phyloP scores from a whole-genome alignment of 2,888 invertebrate genomes.

The Andrena fulva region DNA sequence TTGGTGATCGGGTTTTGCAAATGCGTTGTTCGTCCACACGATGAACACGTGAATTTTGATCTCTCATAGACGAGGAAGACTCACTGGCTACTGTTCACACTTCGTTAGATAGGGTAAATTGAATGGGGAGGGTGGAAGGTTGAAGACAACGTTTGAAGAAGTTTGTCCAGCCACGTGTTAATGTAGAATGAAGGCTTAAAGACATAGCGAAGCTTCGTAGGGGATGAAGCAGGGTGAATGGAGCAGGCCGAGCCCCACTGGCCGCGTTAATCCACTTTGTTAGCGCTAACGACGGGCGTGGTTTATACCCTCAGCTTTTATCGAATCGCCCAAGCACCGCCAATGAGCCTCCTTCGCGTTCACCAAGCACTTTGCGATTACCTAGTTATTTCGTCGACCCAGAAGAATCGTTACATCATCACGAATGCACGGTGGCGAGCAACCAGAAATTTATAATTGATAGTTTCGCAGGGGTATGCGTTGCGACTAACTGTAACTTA shows the following conservation, averaged over 20 bases:
- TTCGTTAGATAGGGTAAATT: slow-evolving; percentile 13
- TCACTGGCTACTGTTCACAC: not conserved
- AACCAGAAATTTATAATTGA: not conserved
- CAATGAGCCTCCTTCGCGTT: slow-evolving; percentile 48
- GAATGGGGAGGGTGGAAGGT: not conserved
- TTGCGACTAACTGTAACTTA: no score
- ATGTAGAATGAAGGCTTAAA: not conserved
- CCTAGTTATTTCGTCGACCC: slow-evolving; percentile 32
- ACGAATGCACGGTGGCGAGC: not conserved
- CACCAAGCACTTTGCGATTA: slow-evolving; percentile 46
- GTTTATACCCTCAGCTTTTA: slow-evolving; percentile 69
- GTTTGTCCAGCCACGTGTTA: slow-evolving; percentile 14
- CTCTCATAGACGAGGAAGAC: not conserved
- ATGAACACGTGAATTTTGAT: no score
- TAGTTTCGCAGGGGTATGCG: not conserved
- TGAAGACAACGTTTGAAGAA: slow-evolving; percentile 36
- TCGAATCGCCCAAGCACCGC: slow-evolving; percentile 60
- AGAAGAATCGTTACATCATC: not conserved
- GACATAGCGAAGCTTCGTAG: not conserved
- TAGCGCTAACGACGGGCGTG: slow-evolving; percentile 69
- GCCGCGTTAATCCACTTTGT: slow-evolving; percentile 73
- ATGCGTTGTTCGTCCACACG: no score
- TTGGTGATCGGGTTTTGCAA: no score
- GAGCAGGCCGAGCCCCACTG: slow-evolving; percentile 31
- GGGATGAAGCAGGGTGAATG: slow-evolving; percentile 25